Base-by-base conservation (phyloP, 2,888 invertebrate species). In the Tortrix viridana region DNA sequence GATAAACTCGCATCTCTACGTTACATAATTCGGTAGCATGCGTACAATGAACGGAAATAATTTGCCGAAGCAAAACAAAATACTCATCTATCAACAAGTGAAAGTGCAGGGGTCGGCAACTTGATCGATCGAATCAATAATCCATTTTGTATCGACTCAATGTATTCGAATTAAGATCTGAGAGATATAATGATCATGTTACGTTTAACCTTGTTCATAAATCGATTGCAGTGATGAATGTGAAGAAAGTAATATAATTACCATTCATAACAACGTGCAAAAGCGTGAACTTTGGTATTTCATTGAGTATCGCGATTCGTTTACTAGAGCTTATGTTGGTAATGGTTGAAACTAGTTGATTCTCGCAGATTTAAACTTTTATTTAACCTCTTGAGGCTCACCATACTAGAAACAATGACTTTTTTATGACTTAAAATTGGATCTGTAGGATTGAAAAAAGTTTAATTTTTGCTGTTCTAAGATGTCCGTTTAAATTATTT, bases 31-130 rank as follows among this genome's bases (percentile, higher is more conserved):
- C 62, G 57, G 62, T 62, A 57, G 62, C 57, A 57, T 47, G 61
- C 55, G 61, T 44, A 61, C 61, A 61, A 63, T 57, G 44, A 59
- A 54, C 63, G 63, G 63, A 59, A 64, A 58, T 53, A 55, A 56
- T 50, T 55, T 61, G 57, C 63, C 52, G 18, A 9, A 57, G 58
- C 63, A 63, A 58, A 63, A 57, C 56, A 57, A 57, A 57, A 47
- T 44, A 43, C 53, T 58, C 63, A 64, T 63, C 63, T 46, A 63
- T 64, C 63, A 54, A 43, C 58, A 18, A 64, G 63, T 64, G 63
- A 64, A 64, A 64, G 63, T 64, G 54, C 58, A 60, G 60, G 55
- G 55, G 55, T 65, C 55, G 65, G 44, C 59, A 60, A 59, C 55
- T 55, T 60, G 47, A 60, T 65, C 52, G 55, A 61, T 56, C 46